Conservation (phyloP, 2,113 vertebrate species). For the Aspiorhynchus laticeps region DNA sequence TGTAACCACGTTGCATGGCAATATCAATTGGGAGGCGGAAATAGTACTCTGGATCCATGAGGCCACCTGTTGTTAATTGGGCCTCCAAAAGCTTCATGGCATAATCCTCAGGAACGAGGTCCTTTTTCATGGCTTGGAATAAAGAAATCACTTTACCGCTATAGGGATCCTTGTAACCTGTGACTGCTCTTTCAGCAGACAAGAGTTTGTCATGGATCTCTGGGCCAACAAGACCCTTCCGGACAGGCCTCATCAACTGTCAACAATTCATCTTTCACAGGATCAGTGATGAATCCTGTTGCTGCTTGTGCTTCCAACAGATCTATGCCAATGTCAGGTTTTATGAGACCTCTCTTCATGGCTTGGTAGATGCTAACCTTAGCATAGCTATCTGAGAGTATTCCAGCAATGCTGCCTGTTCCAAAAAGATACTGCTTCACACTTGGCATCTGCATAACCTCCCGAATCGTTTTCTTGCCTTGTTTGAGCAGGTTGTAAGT, state of each 20-base stretch:
- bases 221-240: conserved; percentile 91
- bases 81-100: conserved; percentile 90
- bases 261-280: conserved; percentile 84
- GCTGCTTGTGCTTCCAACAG: conserved; percentile 96
- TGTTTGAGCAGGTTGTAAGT: conserved; percentile 87
- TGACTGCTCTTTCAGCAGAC: conserved; percentile 92
- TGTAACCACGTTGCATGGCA: conserved; percentile 89
- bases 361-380: conserved; percentile 89
- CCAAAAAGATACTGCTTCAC: conserved; percentile 88
- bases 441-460: conserved; percentile 83
- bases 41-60: conserved; percentile 89
- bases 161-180: conserved; percentile 94
- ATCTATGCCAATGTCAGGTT: conserved; percentile 80
- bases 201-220: conserved; percentile 94
- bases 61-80: conserved; percentile 88
- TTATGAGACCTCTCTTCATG: conserved; percentile 86
- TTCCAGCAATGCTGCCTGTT: conserved; percentile 86
- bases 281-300: conserved; percentile 92
- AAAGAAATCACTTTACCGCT: conserved; percentile 91
- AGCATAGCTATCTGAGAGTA: conserved; percentile 83
- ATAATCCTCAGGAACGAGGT: conserved; percentile 86
- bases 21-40: conserved; percentile 89
- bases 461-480: conserved; percentile 84
- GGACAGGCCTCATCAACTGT: conserved; percentile 95
- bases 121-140: conserved; percentile 98